A percentile compares a stretch with the other conserved stretches of the same genome.
These are phyloP conservation scores for Cavia aperea DNA, from an alignment of 2,113 vertebrate genomes.

Conservation along the genomic window DNA sequence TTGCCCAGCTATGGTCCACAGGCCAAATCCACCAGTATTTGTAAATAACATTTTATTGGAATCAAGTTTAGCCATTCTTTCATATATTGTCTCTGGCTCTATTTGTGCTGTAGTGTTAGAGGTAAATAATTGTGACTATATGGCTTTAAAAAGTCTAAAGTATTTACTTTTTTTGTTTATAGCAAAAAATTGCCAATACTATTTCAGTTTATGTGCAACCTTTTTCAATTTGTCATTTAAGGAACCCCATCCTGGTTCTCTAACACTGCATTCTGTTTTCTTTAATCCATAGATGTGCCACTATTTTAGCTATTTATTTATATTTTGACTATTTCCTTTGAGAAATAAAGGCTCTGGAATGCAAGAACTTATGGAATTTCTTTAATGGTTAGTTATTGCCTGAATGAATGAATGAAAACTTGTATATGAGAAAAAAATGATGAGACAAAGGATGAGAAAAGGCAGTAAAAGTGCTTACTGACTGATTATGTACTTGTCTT, in stretches of 20 bases:
- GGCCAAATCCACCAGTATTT: background rate
- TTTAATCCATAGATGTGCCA: background rate
- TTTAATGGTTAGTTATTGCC: background rate
- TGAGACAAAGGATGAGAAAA: background rate
- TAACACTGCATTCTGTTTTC: background rate
- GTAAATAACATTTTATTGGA: slow-evolving; percentile 45
- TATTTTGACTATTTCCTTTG: slow-evolving; percentile 27
- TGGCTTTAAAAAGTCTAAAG: background rate
- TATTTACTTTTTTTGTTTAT: background rate
- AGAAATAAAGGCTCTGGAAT: background rate
- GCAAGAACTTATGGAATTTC: background rate
- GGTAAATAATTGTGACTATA: background rate
- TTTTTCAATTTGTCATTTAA: background rate
- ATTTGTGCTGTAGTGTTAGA: background rate
- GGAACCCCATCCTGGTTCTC: background rate
- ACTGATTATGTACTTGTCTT: background rate
- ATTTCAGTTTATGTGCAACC: background rate
- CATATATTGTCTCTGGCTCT: background rate
- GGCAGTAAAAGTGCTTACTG: background rate
- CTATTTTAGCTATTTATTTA: background rate
- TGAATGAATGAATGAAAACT: background rate
- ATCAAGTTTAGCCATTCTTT: background rate
- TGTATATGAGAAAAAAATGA: background rate
- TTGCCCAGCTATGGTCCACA: background rate
- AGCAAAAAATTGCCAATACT: background rate